These are phyloP conservation scores for Brachyalestes nurse DNA, from an alignment of 2,797 vertebrate genomes.

Conservation along the genomic window DNA sequence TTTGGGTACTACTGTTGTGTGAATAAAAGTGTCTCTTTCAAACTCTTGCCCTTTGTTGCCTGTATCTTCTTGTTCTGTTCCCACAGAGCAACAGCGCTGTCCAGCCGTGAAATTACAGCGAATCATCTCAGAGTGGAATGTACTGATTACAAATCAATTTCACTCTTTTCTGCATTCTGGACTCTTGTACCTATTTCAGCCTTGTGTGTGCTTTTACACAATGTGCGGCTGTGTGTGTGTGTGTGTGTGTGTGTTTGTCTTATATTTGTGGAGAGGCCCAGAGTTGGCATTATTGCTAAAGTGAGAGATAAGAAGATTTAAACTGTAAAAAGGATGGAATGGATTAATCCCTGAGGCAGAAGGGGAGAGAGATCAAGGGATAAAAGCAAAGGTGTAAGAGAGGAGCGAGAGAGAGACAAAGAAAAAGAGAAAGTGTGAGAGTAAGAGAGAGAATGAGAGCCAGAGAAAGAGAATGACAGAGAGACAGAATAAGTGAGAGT, in stretches of 20 bases:
- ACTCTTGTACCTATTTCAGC: not conserved
- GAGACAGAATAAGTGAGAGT: not conserved
- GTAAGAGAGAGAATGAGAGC: not conserved
- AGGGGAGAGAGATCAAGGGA: not conserved
- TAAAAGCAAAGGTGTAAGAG: not conserved
- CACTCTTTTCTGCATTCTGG: slow-evolving; percentile 4
- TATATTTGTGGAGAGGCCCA: not conserved
- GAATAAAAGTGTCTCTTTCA: not conserved
- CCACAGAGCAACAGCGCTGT: not conserved
- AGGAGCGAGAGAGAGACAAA: not conserved
- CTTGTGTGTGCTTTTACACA: not conserved
- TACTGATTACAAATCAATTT: slow-evolving; percentile 7
- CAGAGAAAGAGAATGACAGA: not conserved
- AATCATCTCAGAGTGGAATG: not conserved
- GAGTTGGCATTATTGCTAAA: not conserved
- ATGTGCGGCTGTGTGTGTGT: not conserved
- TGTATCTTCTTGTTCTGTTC: not conserved
- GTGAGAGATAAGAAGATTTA: slow-evolving; percentile 5
- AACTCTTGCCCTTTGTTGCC: not conserved
- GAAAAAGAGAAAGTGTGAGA: not conserved
- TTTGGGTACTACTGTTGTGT: not conserved
- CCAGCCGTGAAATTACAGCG: slow-evolving; percentile 6
- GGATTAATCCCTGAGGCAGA: not conserved
- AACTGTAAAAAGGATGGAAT: slow-evolving; percentile 19
- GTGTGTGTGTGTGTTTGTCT: not conserved